Base-by-base conservation (phyloP, 2,113 vertebrate species). In the Neoarius graeffei region DNA sequence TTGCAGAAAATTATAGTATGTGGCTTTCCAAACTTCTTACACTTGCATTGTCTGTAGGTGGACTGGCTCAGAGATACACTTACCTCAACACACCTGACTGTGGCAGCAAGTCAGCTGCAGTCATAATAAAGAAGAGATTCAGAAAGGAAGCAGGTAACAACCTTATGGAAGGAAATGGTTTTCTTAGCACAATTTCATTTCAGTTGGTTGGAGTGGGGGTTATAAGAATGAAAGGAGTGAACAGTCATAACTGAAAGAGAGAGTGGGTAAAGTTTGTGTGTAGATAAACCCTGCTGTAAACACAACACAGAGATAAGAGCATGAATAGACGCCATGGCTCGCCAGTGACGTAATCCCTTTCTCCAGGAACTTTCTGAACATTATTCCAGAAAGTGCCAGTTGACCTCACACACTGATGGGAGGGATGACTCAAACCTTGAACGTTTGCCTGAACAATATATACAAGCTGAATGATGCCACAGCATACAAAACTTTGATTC, bases 21-120 rank as follows among this genome's bases (percentile, higher is more conserved):
- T 27, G 25, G 11, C 25, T 81, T 59, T 81, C n/a, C 11, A 59
- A 59, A 35, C 30, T 0, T 35, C 56, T 79, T 42, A 42, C 23
- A 35, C n/a, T 59, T 57, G n/a, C 25, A 17, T 54, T 42, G 0
- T 73, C 86, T 88, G 1, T 17, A 99, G 98, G 97, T 62, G 98
- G 97, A 79, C 87, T 89, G 7, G 92, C 98, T 83, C 98, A 99
- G 91, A 97, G 96, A 92, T 99, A 99, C 0, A 95, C 95, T 27
- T 99, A 98, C 89, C 96, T 93, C 57, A 94, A 96, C 50, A 88
- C 89, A 85, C 95, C 82, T 19, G 93, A 91, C 50, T 99, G 98
- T 54, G 88, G 94, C 1, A 95, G 90, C 73, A 93, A 19, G 19
- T 35, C 86, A 13, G 14, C 94, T 0, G 79, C 94, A 48, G 94